phyloP scores from a whole-genome alignment of 2,888 invertebrate species.

The Tipula helvola region DNA sequence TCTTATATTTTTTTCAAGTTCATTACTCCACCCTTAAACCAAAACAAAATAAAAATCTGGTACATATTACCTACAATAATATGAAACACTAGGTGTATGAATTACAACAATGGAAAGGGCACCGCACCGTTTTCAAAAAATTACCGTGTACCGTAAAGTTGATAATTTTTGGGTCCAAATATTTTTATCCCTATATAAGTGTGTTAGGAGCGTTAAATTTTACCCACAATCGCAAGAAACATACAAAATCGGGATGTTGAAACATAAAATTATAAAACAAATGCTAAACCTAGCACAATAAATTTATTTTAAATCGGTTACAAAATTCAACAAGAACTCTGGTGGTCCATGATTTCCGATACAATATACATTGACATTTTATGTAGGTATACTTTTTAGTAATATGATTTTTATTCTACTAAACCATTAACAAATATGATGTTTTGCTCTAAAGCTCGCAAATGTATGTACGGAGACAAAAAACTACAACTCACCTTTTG shows the following conservation, averaged over 20 bases:
- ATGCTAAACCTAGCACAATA: not conserved
- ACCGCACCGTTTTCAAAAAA: not conserved
- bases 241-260: not conserved
- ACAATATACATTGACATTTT: no score
- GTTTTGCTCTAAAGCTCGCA: not conserved
- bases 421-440: not conserved
- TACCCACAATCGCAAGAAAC: not conserved
- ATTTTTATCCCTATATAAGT: not conserved
- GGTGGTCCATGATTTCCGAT: not conserved
- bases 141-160: not conserved
- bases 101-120: not conserved
- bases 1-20: not conserved
- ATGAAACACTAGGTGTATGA: not conserved
- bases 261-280: not conserved
- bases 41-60: not conserved
- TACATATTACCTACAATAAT: not conserved
- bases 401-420: no score
- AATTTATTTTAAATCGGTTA: not conserved
- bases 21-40: not conserved
- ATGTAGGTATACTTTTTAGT: no score
- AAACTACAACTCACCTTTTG: not conserved
- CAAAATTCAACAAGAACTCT: not conserved
- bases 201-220: not conserved
- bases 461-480: not conserved
- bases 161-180: not conserved